Base-by-base conservation (phyloP, 2,113 vertebrate species). In the Brachypodius melanocephalos region DNA sequence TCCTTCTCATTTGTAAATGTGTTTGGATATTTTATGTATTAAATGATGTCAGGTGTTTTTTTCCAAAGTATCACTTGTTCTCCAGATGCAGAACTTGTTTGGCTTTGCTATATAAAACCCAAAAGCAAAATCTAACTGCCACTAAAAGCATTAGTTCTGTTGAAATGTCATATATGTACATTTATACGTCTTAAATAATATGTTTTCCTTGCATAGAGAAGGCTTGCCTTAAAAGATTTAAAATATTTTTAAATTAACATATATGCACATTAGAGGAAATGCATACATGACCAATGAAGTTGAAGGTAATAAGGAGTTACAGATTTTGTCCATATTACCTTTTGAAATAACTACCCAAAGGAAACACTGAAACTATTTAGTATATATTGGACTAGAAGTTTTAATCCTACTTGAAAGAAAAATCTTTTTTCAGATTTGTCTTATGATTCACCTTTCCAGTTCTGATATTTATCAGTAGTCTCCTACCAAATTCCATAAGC, bases 351-450 rank as follows among this genome's bases (percentile, higher is more conserved):
- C 36, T 84, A 52, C n/a, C 43, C n/a, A 73, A 48, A 68, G 5
- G 6, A 65, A 40, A 77, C 59, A 57, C 26, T 48, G 12, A 59
- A 87, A 57, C 2, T 34, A 24, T 28, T 68, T 49, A 46, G 54
- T 16, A 59, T n/a, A 26, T 52, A 61, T 5, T 65, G 31, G 36
- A 6, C 34, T 59, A 25, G 28, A 54, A 75, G 29, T 49, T 80
- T 79, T 68, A 49, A 65, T 46, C 3, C 4, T n/a, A 51, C 6
- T 24, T 59, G 32, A 80, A 12, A 57, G 48, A 58, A 59, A 82
- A 55, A 24, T 34, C 0, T 22, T 31, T 55, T 80, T 72, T 6
- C 0, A 2, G 12, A 49, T 62, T 54, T 54, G 1, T 38, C 9
- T 85, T 66, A 52, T 2, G 8, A 58, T 45, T 85, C 40, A 54